Evolutionary conservation across 2,888 invertebrate species (phyloP).

Genomic region (Psylliodes chrysocephalus): DNA sequence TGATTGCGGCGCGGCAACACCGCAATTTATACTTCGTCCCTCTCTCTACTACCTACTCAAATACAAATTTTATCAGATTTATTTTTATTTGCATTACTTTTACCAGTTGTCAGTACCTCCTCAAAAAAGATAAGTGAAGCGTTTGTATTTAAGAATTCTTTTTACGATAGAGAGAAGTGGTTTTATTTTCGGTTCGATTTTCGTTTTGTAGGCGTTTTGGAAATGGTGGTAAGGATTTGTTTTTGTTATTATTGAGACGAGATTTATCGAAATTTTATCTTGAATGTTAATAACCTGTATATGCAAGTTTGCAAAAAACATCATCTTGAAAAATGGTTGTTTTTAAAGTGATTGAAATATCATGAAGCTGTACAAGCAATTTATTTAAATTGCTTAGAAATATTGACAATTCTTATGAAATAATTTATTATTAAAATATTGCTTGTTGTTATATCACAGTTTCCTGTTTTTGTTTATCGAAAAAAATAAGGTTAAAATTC

Average conservation of each 20-base stretch:
- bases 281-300: background rate
- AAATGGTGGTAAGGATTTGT: conserved; percentile 6
- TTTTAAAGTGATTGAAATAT: background rate
- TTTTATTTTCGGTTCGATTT: background rate
- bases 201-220: background rate
- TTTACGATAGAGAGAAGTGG: background rate
- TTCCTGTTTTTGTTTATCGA: no score
- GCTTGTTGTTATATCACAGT: no score
- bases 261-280: background rate
- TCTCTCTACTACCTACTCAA: conserved; percentile 39
- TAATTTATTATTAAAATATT: no score
- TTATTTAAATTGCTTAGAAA: no score
- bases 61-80: conserved; percentile 51
- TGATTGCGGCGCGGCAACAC: conserved; percentile 26
- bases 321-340: background rate
- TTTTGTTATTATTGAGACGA: background rate
- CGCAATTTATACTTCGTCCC: conserved; percentile 25
- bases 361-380: no score
- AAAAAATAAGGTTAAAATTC: no score
- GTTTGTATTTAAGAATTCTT: conserved; percentile 19
- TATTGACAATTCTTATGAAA: no score
- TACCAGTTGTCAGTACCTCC: conserved; percentile 48
- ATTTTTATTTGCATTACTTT: conserved; percentile 40
- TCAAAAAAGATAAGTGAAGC: conserved; percentile 44
- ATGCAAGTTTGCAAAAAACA: background rate